A percentile compares a stretch with the other conserved stretches of the same genome.
Conservation (phyloP, 2,888 invertebrate species). For the Baccha elongata region DNA sequence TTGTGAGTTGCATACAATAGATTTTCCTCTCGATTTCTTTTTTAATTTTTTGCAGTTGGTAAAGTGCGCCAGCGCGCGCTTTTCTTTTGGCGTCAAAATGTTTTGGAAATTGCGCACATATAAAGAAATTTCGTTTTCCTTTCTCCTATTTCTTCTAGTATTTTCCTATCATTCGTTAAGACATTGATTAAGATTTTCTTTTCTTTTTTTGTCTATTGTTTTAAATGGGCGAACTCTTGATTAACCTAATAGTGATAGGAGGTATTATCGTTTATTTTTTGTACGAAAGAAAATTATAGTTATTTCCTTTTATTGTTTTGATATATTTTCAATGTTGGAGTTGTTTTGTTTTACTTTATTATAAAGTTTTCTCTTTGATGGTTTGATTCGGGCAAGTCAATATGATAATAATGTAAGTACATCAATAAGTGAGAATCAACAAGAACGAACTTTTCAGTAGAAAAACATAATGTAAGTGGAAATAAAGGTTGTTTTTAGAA, state of each 20-base stretch:
- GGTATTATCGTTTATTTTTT: conserved; percentile 7
- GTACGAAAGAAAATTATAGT: conserved; percentile 4
- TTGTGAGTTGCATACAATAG: conserved; percentile 45
- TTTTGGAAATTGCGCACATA: conserved; percentile 36
- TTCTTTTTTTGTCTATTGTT: background rate
- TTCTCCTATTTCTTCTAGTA: conserved; percentile 56
- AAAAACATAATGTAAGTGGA: too few species aligned
- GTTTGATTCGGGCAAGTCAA: background rate
- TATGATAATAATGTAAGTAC: background rate
- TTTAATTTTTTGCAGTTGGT: conserved; percentile 23
- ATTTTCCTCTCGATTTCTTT: conserved; percentile 74
- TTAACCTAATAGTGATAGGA: conserved; percentile 22
- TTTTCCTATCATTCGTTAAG: conserved; percentile 56
- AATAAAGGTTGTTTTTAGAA: too few species aligned
- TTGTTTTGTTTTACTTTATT: background rate
- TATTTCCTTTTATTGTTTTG: conserved; percentile 12
- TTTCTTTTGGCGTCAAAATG: conserved; percentile 64
- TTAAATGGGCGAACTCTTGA: conserved; percentile 16
- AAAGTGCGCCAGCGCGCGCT: conserved; percentile 43
- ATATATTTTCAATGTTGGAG: background rate
- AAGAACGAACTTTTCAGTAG: background rate
- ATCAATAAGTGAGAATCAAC: background rate
- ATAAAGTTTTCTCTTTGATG: background rate
- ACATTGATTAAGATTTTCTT: background rate
- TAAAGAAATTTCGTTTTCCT: conserved; percentile 63